Conservation (phyloP, 2,797 vertebrate genomes). For the Pantherophis vulpinus region DNA sequence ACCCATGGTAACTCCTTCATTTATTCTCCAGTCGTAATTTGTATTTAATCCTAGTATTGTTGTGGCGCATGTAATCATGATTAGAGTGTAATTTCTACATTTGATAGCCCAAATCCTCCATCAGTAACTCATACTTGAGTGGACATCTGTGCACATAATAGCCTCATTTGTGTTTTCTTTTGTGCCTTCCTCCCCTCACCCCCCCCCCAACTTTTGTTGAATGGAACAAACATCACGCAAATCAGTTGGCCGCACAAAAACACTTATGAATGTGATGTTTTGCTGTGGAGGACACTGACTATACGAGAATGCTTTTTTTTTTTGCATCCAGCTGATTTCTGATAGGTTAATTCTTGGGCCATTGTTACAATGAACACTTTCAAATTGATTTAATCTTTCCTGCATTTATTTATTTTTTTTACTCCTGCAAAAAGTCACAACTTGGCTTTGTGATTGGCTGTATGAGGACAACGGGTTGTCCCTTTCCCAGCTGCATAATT, state of each 20-base stretch:
- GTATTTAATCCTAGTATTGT: neutral
- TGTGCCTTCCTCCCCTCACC: neutral
- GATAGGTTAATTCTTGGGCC: neutral
- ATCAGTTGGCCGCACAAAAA: neutral
- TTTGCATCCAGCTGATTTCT: neutral
- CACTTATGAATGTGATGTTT: neutral
- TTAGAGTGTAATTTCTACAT: neutral
- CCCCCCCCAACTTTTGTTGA: accelerated
- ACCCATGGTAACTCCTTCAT: neutral
- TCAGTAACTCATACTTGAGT: neutral
- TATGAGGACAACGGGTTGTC: neutral
- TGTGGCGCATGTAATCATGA: neutral
- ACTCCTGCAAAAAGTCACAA: neutral
- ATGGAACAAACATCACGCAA: neutral
- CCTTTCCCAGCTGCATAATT: neutral
- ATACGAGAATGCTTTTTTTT: neutral
- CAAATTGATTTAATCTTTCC: neutral
- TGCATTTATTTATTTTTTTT: neutral
- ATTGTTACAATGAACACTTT: neutral
- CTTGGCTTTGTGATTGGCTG: neutral
- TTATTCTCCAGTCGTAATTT: neutral
- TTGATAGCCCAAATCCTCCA: neutral
- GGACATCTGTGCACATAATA: neutral
- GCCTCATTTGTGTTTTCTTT: neutral
- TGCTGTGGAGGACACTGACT: neutral